Evolutionary conservation across 37 sponge, comb jelly and placozoan species (phyloP).

Genomic region (Bolinopsis microptera): DNA sequence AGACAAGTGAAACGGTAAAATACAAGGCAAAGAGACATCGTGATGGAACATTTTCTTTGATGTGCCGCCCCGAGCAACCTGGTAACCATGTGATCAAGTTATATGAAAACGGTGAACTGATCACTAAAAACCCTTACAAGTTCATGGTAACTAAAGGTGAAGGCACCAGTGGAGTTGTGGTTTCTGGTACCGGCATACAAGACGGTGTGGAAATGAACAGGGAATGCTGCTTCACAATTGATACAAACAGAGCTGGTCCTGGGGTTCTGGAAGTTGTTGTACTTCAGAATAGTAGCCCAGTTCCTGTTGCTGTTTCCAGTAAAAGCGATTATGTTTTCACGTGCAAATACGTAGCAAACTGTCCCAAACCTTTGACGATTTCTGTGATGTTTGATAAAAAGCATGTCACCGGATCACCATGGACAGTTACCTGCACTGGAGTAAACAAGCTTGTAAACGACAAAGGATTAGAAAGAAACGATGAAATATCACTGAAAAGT

Average conservation of each 20-base stretch:
- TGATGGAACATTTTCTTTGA: constrained; percentile 13
- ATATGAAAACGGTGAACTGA: background rate
- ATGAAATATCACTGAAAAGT: background rate
- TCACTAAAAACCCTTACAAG: constrained; percentile 4
- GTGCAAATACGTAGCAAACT: background rate
- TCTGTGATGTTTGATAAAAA: constrained; percentile 4
- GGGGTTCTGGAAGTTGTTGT: constrained; percentile 17
- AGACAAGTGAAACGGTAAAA: background rate
- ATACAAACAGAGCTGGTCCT: background rate
- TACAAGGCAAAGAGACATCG: constrained; percentile 1
- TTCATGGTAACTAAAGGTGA: background rate
- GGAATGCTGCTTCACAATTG: background rate
- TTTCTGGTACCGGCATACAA: background rate
- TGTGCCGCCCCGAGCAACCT: background rate
- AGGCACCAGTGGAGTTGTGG: background rate
- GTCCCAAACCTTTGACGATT: background rate
- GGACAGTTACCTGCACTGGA: background rate
- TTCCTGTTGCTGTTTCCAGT: background rate
- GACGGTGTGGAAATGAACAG: background rate
- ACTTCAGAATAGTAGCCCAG: background rate
- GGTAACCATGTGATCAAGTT: constrained; percentile 34
- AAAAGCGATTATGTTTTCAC: background rate
- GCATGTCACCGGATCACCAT: background rate
- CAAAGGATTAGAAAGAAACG: background rate
- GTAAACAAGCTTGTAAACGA: background rate